Conservation (phyloP, 1,140 invertebrate species). For the Campodea augens region DNA sequence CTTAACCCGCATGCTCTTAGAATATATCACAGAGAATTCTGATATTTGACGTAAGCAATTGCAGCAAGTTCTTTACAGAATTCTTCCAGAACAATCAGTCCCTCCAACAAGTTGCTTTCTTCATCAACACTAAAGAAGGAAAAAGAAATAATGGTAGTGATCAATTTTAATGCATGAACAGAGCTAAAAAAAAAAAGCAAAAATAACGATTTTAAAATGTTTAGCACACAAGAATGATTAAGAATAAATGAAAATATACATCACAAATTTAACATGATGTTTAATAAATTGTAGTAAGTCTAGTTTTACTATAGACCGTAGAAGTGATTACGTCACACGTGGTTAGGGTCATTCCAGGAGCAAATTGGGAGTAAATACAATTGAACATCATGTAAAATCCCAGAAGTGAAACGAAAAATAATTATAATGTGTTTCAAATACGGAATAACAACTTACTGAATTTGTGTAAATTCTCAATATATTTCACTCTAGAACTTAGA, state of each 20-base stretch:
- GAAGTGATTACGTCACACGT: too few species aligned
- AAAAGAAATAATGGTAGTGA: constrained; percentile 7
- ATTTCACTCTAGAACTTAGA: too few species aligned
- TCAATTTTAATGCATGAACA: background rate
- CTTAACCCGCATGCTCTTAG: too few species aligned
- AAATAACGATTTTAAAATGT: constrained; percentile 1
- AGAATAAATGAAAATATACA: background rate
- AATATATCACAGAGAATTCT: constrained; percentile 35
- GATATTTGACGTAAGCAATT: constrained; percentile 66
- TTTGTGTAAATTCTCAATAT: too few species aligned
- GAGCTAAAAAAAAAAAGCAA: constrained; percentile 12
- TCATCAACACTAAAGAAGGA: constrained; percentile 30
- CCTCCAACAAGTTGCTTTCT: constrained; percentile 43
- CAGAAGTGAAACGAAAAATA: too few species aligned
- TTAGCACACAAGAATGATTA: constrained; percentile 22
- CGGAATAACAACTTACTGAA: too few species aligned
- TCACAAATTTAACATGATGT: background rate
- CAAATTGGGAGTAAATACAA: too few species aligned
- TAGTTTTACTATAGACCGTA: too few species aligned
- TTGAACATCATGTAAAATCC: too few species aligned
- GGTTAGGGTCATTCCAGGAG: too few species aligned
- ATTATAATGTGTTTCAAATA: too few species aligned
- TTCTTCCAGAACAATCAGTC: constrained; percentile 58
- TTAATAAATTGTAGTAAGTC: constrained; percentile 12
- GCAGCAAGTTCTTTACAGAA: constrained; percentile 71